Percentiles rank a stretch among this genome's conserved stretches.
Conservation (phyloP, 2,888 invertebrate species). For the Drosophila niveifrons region DNA sequence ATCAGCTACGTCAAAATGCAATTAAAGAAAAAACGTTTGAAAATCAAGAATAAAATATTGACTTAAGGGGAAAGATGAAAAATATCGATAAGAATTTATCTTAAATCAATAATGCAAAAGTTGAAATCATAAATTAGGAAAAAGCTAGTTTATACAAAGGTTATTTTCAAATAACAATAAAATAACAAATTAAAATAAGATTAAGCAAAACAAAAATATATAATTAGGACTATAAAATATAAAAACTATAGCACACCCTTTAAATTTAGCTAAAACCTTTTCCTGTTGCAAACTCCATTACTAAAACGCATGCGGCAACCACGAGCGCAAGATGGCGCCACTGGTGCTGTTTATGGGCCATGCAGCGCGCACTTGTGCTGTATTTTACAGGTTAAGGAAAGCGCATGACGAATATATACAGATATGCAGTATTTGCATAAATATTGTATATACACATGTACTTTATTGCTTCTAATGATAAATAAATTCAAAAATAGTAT, state of each 20-base stretch:
- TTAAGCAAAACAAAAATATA: no score
- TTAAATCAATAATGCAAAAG: no score
- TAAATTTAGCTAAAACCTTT: neutral
- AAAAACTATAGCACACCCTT: no score
- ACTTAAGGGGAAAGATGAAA: no score
- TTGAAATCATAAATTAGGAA: no score
- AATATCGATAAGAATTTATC: no score
- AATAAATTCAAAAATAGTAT: neutral
- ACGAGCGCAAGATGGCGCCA: constrained; percentile 8
- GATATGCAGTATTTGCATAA: neutral
- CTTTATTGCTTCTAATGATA: neutral
- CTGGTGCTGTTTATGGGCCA: neutral
- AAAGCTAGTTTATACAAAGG: no score
- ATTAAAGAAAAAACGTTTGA: no score
- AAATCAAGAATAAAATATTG: no score
- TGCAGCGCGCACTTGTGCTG: neutral
- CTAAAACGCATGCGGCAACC: neutral
- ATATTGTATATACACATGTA: neutral
- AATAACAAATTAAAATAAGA: no score
- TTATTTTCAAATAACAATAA: no score
- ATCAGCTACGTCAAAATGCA: neutral
- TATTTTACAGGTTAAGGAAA: neutral
- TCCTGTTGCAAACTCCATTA: neutral
- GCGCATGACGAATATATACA: neutral
- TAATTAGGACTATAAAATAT: no score